These are phyloP conservation scores for Apaloderma vittatum DNA, from an alignment of 2,113 vertebrate species.

Conservation along the genomic window DNA sequence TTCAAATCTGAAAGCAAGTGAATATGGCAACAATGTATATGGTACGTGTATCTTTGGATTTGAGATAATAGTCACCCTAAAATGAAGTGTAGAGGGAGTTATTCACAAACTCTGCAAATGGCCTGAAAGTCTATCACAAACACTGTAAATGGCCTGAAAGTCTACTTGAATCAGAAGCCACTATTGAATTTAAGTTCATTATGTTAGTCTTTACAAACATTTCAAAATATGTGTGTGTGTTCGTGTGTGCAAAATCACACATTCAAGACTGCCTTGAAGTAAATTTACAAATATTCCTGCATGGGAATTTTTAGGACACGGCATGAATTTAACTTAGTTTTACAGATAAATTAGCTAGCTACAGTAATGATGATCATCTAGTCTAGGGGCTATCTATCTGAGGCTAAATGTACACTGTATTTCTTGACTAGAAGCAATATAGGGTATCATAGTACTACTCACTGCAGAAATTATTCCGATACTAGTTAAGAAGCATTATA, in stretches of 20 bases:
- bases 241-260: neutral
- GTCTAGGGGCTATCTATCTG: neutral
- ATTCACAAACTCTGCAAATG: neutral
- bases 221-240: neutral
- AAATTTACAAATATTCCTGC: neutral
- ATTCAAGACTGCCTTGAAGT: neutral
- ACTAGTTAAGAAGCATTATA: neutral
- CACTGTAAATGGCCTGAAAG: neutral
- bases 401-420: fast-evolving
- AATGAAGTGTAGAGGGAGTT: neutral
- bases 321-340: neutral
- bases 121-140: neutral
- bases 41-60: neutral
- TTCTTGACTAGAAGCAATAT: neutral
- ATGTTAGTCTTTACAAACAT: neutral
- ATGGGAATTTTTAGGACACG: neutral
- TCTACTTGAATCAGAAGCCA: neutral
- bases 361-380: neutral
- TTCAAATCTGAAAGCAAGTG: neutral
- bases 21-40: neutral
- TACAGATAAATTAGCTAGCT: neutral
- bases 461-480: neutral
- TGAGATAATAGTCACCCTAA: neutral
- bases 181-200: neutral
- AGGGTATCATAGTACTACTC: neutral